Evolutionary conservation across 2,797 vertebrate genomes (phyloP), one percentile per base, ranked within the genome.

Genomic region (Linurgus olivaceus): DNA sequence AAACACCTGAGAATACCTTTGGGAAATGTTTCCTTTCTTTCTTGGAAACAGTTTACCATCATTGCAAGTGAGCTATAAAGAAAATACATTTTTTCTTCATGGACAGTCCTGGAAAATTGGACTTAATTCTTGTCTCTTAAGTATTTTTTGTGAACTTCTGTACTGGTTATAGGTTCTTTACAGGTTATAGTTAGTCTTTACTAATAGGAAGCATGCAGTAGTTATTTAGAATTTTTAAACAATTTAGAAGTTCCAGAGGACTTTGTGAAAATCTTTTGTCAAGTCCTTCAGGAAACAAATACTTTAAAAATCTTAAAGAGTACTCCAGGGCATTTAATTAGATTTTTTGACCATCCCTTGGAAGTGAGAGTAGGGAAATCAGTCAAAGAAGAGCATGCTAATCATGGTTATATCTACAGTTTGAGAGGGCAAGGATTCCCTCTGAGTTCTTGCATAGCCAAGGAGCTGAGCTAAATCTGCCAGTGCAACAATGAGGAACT

Each of bases 401-500:
- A 24, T 45, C 28, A 10, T 71, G 20, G 10, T 35, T 80, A 3
- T 33, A 25, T 4, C 61, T 78, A 31, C 54, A 84, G 7, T 48
- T 16, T 40, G 21, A 70, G 35, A 78, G 16, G 23, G 28, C 15
- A 48, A 55, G 13, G 37, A 25, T 61, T 90, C 29, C 15, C 7
- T 54, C 23, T 73, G 58, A n/a, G 31, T 47, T 59, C 42, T 87
- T 51, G 47, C 44, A 44, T 19, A 62, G 45, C 1, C 1, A 59
- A 62, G 33, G 25, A 66, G 17, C 50, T 80, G 51, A 74, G 44
- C 37, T 83, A 45, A 86, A 81, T 45, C n/a, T 86, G 40, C 26
- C 1, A 0, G 11, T 16, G 58, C 29, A 59, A n/a, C 28, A 47
- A 14, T 0, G 2, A 52, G 51, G 19, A 62, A 24, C 3, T 44